Conservation (phyloP, 2,888 invertebrate species). For the Halocaridina rubra region DNA sequence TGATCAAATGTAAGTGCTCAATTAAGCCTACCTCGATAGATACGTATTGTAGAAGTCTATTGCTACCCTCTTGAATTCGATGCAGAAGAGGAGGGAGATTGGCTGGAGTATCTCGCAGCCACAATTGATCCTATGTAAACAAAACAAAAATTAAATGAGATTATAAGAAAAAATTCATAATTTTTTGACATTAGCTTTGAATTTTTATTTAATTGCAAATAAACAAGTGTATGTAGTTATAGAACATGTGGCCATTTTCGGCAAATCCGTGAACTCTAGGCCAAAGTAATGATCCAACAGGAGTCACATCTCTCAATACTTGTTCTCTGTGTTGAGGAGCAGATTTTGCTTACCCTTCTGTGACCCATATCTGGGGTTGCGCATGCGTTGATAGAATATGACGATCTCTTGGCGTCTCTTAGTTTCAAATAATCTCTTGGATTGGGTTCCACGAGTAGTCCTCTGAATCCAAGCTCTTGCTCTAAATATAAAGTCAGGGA, state of each 20-base stretch:
- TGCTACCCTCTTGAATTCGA: constrained; percentile 56
- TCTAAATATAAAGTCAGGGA: constrained; percentile 37
- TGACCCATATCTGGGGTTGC: constrained; percentile 23
- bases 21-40: constrained; percentile 43
- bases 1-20: no score
- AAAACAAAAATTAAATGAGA: no score
- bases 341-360: constrained; percentile 14
- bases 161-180: no score
- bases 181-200: no score
- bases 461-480: constrained; percentile 19
- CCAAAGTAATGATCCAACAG: neutral
- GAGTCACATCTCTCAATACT: neutral
- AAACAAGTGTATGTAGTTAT: no score
- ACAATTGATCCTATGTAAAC: constrained; percentile 46
- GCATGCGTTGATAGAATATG: constrained; percentile 54
- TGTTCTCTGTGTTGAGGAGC: no score
- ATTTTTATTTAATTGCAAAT: no score
- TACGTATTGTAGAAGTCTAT: constrained; percentile 46
- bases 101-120: constrained; percentile 45
- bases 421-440: constrained; percentile 38
- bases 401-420: constrained; percentile 3
- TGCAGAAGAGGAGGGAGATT: constrained; percentile 45
- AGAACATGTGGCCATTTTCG: no score
- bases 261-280: no score
- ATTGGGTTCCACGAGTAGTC: constrained; percentile 41